Percentiles rank a stretch among this genome's conserved stretches.
Evolutionary conservation across 2,113 vertebrate genomes (phyloP).

Genomic region (Neomonachus schauinslandi): DNA sequence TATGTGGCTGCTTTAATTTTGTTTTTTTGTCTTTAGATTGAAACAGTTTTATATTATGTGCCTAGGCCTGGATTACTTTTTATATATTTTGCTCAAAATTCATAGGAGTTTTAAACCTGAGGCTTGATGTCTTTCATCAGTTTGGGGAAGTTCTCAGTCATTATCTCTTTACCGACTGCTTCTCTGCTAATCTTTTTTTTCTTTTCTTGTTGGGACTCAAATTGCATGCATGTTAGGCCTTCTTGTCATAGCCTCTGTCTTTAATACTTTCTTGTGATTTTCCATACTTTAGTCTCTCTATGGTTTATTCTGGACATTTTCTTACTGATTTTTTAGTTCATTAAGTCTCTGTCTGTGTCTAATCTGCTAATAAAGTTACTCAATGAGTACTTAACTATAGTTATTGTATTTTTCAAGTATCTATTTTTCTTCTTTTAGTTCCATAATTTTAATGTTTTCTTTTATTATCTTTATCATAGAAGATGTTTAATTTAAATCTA

Average conservation of each 20-base stretch:
- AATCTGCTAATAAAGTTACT: neutral
- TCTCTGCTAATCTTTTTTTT: neutral
- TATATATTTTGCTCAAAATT: neutral
- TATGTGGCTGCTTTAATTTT: neutral
- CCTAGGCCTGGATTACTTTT: neutral
- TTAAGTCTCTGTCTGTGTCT: neutral
- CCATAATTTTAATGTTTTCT: neutral
- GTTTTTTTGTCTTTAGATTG: neutral
- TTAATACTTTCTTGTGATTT: neutral
- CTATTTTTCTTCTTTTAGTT: neutral
- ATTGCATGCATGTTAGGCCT: neutral
- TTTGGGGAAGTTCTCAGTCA: neutral
- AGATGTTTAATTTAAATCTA: neutral
- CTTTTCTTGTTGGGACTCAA: neutral
- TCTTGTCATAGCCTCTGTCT: neutral
- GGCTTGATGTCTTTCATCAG: neutral
- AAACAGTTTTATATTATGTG: neutral
- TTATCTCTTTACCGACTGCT: neutral
- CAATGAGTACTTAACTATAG: neutral
- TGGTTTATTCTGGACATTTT: neutral
- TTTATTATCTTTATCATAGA: neutral
- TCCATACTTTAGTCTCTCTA: neutral
- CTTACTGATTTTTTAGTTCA: neutral
- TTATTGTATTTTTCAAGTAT: neutral
- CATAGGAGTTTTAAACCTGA: neutral